Base-by-base conservation (phyloP, 2,113 vertebrate species). In the Eonycteris spelaea region DNA sequence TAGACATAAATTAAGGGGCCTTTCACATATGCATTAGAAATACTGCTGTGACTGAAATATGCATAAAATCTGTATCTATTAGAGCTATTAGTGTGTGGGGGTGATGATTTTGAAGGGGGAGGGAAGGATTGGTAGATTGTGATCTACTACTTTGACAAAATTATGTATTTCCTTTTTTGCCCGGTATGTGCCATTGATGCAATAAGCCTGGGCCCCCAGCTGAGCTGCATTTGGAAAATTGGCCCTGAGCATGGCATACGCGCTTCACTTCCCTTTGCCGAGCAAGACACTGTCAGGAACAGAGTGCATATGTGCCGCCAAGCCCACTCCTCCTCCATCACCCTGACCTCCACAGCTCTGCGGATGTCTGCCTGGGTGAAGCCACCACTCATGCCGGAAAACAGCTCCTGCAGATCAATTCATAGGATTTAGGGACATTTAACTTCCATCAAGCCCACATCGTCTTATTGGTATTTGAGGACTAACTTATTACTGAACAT, bases 11-110 rank as follows among this genome's bases (percentile, higher is more conserved):
- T 99, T 99, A 99, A 98, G 98, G 98, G 93, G 98, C 98, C 98
- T 99, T 98, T 99, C 99, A 99, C 98, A 98, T 98, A 99, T 98
- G 98, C 98, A 99, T 99, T 98, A 99, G 99, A 99, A 99, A 98
- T 98, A 98, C 99, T 99, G 99, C 99, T 99, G 99, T 99, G 99
- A 94, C 98, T 99, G 99, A 99, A 99, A 99, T 99, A 98, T 99
- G 99, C 99, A 99, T 99, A 98, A 98, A 98, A 98, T 98, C 98
- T 97, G 97, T 97, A 98, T 99, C 98, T 98, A 99, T 99, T 99
- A 99, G 98, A 98, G 99, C 99, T 99, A 99, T 99, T 99, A 99
- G 98, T 78, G 98, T 91, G 97, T 61, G 97, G 97, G 95, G 97
- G 98, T 89, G 98, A 98, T 98, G 98, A 98, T 98, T 98, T 96